Base-by-base conservation (phyloP, 2,113 vertebrate species). In the Rhynchomys soricoides region DNA sequence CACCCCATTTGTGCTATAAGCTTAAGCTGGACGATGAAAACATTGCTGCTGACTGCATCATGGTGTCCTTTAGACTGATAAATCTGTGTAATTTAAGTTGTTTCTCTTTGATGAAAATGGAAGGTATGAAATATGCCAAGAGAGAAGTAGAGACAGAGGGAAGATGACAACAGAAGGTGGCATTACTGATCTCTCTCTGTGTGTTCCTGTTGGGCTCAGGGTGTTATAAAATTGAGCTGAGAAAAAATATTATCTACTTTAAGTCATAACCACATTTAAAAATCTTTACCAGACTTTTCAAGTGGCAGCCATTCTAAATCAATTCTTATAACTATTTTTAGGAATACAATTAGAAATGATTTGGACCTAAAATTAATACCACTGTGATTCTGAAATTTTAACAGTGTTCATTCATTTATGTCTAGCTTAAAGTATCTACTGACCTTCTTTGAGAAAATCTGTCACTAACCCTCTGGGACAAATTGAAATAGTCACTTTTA, bases 161-260 rank as follows among this genome's bases (percentile, higher is more conserved):
- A 50, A 48, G 74, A 91, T 8, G 5, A 78, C 24, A 68, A 78
- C 19, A 34, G n/a, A 85, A 62, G 57, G 0, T 31, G 77, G 91
- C 74, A 86, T 87, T 96, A 93, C 89, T 68, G 50, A 91, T 29
- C 15, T 55, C 45, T 85, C 91, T 68, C 52, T 75, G 52, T 40
- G 52, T 40, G 48, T 88, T 95, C 15, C n/a, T 34, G n/a, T 48
- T 78, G 89, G 78, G 93, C 29, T 91, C 19, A 73, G 24, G 5
- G 19, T 81, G 52, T 93, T 96, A 92, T 88, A 48, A 81, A 89
- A 89, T 48, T 77, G 16, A 82, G 48, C 66, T 81, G 78, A 97
- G 77, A 77, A 87, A 16, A 57, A 96, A 79, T 82, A 94, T 94
- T 95, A 89, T 94, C 90, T 96, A 81, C 87, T 96, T 87, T 31